A percentile compares a stretch with the other conserved stretches of the same genome.
Conservation (phyloP, 2,888 invertebrate genomes). For the Torymus auratus region DNA sequence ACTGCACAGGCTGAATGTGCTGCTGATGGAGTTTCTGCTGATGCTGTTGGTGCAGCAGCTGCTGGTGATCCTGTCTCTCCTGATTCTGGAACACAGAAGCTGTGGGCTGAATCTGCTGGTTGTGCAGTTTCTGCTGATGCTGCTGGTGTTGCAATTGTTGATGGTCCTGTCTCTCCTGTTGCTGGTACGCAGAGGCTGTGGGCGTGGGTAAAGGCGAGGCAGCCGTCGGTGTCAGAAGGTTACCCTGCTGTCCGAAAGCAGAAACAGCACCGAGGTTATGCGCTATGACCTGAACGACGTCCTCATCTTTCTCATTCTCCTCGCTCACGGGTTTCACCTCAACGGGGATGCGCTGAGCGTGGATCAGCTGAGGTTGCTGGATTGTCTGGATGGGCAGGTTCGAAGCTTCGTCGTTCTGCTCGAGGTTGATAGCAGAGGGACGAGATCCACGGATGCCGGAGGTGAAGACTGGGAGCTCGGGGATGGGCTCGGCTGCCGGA, state of each 20-base stretch:
- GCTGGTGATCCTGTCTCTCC: constrained; percentile 49
- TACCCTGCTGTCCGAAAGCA: constrained; percentile 49
- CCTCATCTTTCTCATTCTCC: constrained; percentile 66
- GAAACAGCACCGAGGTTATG: constrained; percentile 61
- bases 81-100: constrained; percentile 53
- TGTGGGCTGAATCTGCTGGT: constrained; percentile 25
- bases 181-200: constrained; percentile 55
- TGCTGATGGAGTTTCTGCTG: not conserved
- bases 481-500: constrained; percentile 45
- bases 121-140: constrained; percentile 58
- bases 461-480: constrained; percentile 56
- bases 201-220: constrained; percentile 39
- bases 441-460: constrained; percentile 52
- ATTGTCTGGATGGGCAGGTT: constrained; percentile 40
- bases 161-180: constrained; percentile 27
- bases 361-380: constrained; percentile 53
- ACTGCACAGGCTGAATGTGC: constrained; percentile 37
- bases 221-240: constrained; percentile 52
- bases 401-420: constrained; percentile 55
- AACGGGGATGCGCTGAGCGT: constrained; percentile 6
- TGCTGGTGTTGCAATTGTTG: not conserved
- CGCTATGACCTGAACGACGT: constrained; percentile 62
- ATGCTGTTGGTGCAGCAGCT: not conserved
- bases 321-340: constrained; percentile 70
- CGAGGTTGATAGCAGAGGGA: constrained; percentile 22